Evolutionary conservation across 2,888 invertebrate species (phyloP), one percentile per base, ranked within the genome.

Genomic region (Calliphora vomitoria): DNA sequence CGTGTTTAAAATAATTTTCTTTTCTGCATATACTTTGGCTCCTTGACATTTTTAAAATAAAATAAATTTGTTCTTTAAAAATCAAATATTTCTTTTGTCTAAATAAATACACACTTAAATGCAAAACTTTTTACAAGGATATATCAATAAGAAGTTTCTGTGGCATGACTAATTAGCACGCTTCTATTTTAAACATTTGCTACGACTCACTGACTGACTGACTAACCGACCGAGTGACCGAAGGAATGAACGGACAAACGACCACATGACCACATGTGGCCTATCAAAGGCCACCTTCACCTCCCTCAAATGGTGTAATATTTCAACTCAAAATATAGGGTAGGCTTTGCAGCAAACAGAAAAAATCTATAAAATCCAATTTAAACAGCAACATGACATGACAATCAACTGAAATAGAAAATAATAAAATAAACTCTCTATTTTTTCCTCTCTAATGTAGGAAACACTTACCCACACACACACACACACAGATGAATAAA

Each of bases 311-410:
- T 62, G 25, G n/a, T 38, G 68, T 44, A 31, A 38, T 38, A 76
- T 76, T 76, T 53, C 8, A 41, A 35, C 41, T 25, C 13, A 41
- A 41, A 72, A 44, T 18, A 41, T 15, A 1, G 13, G 25, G 60
- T 47, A 68, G 47, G 47, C 31, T 47, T 20, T 31, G 31, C 8
- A 38, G n/a, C 8, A 68, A 76, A 69, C 25, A 25, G 25, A 55
- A 75, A 82, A 79, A 85, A 85, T 58, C 74, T 58, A 82, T 75
- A 82, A 82, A 82, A 78, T 78, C 74, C 82, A 85, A 87, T 87
- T 85, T 85, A 78, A 78, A 78, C 72, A 62, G 69, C 87, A 75
- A 82, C 82, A 85, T 82, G 78, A 82, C 78, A 85, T 69, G 76
- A 79, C 79, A 87, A 79, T 85, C 74, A 85, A 75, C 53, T 71